Percentiles rank a stretch among this genome's conserved stretches.
Conservation (phyloP, 2,888 invertebrate species). For the Dastarcus helophoroides region DNA sequence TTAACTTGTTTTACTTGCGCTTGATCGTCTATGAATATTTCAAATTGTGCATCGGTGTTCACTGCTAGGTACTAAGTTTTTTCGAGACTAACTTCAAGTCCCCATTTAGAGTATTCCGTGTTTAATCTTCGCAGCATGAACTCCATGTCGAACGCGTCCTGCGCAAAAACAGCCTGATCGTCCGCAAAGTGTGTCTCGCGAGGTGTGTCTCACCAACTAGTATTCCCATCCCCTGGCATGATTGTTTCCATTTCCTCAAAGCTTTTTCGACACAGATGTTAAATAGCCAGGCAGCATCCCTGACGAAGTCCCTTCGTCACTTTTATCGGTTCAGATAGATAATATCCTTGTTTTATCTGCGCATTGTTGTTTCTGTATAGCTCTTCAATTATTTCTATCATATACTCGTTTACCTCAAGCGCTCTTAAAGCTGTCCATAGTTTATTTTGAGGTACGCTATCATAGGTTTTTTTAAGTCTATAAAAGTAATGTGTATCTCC, state of each 20-base stretch:
- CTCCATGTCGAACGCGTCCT: constrained; percentile 3
- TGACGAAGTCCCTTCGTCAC: constrained; percentile 2
- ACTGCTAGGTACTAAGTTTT: constrained; percentile 11
- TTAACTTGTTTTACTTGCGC: constrained; percentile 3
- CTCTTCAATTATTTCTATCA: constrained; percentile 4
- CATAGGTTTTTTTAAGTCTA: constrained; percentile 5
- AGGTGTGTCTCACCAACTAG: not conserved
- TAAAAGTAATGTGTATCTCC: constrained; percentile 1
- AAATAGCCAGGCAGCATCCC: constrained; percentile 1
- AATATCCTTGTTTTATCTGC: not conserved
- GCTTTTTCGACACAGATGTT: constrained; percentile 3
- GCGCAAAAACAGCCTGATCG: constrained; percentile 5
- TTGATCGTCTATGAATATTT: constrained; percentile 5
- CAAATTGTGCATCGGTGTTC: constrained; percentile 2
- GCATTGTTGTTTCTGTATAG: constrained; percentile 1
- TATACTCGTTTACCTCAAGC: constrained; percentile 1
- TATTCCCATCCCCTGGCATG: not conserved
- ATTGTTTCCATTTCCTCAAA: constrained; percentile 2
- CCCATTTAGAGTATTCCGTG: constrained; percentile 8
- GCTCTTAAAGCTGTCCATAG: constrained; percentile 1
- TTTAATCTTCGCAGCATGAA: constrained; percentile 7
- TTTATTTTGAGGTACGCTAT: not conserved
- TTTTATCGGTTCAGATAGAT: constrained; percentile 1
- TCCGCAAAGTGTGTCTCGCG: constrained; percentile 3
- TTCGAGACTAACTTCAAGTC: constrained; percentile 7